A percentile compares a stretch with the other conserved stretches of the same genome.
Conservation (phyloP, 2,888 invertebrate species). For the Tortricodes alternella region DNA sequence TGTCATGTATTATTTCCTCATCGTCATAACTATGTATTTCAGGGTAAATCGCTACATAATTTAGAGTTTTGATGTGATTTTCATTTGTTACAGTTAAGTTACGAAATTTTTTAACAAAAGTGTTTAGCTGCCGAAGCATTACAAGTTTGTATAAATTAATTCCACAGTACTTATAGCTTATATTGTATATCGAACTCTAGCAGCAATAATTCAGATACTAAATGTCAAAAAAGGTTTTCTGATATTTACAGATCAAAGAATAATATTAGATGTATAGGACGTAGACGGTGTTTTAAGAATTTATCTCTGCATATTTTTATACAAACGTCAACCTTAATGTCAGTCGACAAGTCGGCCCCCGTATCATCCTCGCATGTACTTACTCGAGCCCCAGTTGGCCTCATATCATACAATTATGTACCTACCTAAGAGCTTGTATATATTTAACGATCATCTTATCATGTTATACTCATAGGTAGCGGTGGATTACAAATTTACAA, state of each 20-base stretch:
- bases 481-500: conserved; percentile 45
- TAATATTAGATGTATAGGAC: conserved; percentile 39
- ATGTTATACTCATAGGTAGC: conserved; percentile 49
- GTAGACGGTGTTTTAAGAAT: conserved; percentile 53
- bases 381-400: conserved; percentile 56
- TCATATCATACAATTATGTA: conserved; percentile 70
- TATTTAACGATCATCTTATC: conserved; percentile 53
- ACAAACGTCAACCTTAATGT: conserved; percentile 57
- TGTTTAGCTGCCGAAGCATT: conserved; percentile 15
- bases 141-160: conserved; percentile 17
- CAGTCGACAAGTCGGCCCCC: conserved; percentile 46
- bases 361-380: conserved; percentile 62
- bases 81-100: conserved; percentile 12
- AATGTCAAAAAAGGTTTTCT: conserved; percentile 35
- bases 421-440: conserved; percentile 68
- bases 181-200: conserved; percentile 24
- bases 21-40: conserved; percentile 18
- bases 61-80: conserved; percentile 20
- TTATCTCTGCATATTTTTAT: conserved; percentile 72
- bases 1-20: conserved; percentile 14
- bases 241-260: conserved; percentile 38
- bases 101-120: conserved; percentile 10
- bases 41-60: conserved; percentile 20
- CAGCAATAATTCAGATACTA: conserved; percentile 30
- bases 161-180: conserved; percentile 28